A percentile compares a stretch with the other conserved stretches of the same genome.
phyloP scores from a whole-genome alignment of 2,113 vertebrate species.

The Myrmecobius fasciatus region DNA sequence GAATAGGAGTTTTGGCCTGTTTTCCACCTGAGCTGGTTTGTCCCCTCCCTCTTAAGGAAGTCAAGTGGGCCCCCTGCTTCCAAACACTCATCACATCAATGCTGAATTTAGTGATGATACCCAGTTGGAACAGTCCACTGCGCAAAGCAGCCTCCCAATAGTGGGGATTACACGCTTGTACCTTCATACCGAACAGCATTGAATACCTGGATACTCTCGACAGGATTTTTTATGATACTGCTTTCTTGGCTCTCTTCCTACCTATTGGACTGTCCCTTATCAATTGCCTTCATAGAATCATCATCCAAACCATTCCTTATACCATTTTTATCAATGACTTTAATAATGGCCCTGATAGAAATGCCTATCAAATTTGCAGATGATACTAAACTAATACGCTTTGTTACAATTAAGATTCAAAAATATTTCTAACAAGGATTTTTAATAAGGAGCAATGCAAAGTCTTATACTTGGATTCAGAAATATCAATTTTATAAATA shows the following conservation, averaged over 20 bases:
- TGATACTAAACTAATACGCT: no score
- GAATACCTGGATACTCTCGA: not conserved
- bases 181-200: not conserved
- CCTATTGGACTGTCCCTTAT: not conserved
- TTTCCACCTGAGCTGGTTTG: not conserved
- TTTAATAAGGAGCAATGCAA: no score
- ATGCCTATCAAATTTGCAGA: no score
- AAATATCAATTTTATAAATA: no score
- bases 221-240: not conserved
- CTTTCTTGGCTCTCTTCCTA: not conserved
- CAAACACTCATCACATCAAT: not conserved
- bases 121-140: not conserved
- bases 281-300: not conserved
- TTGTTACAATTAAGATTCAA: no score
- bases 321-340: no score
- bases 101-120: not conserved
- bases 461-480: no score
- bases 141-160: not conserved
- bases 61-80: not conserved
- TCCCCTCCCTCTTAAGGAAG: not conserved
- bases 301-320: not conserved
- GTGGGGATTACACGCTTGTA: not conserved
- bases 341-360: no score
- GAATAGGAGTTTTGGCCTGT: not conserved
- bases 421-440: no score